A percentile compares a stretch with the other conserved stretches of the same genome.
Conservation (phyloP, 2,797 vertebrate genomes). For the Sebastes matsubarae region DNA sequence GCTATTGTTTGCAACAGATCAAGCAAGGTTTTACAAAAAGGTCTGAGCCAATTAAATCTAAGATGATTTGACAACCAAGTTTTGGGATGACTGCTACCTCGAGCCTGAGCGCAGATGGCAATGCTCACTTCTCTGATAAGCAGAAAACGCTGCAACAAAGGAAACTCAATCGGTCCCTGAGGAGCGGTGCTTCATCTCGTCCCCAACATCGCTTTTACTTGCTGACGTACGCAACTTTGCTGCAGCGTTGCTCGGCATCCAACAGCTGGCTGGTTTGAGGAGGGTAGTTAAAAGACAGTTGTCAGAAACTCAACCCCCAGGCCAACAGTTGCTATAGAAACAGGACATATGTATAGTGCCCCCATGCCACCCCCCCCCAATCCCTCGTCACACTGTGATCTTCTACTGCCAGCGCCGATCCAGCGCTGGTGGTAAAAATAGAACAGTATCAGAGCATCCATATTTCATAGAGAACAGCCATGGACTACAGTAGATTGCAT, state of each 20-base stretch:
- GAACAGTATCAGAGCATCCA: constrained; percentile 78
- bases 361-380: constrained; percentile 30
- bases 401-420: constrained; percentile 78
- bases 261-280: constrained; percentile 71
- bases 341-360: constrained; percentile 76
- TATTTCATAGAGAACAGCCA: constrained; percentile 76
- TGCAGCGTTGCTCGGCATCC: constrained; percentile 33
- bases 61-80: constrained; percentile 3
- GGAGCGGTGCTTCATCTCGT: constrained; percentile 18
- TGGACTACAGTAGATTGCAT: constrained; percentile 65
- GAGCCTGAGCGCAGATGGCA: constrained; percentile 19
- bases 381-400: constrained; percentile 79
- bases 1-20: not conserved
- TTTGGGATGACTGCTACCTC: constrained; percentile 4
- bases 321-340: constrained; percentile 82
- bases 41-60: not conserved
- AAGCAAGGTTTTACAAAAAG: not conserved
- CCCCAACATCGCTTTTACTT: constrained; percentile 10
- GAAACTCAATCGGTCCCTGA: constrained; percentile 40
- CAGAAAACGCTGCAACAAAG: constrained; percentile 42
- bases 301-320: constrained; percentile 73
- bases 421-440: constrained; percentile 81
- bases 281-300: constrained; percentile 73
- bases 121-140: constrained; percentile 17
- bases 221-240: constrained; percentile 46